Evolutionary conservation across 2,113 vertebrate genomes (phyloP), one percentile per base, ranked within the genome.

Genomic region (Nesoenas mayeri): DNA sequence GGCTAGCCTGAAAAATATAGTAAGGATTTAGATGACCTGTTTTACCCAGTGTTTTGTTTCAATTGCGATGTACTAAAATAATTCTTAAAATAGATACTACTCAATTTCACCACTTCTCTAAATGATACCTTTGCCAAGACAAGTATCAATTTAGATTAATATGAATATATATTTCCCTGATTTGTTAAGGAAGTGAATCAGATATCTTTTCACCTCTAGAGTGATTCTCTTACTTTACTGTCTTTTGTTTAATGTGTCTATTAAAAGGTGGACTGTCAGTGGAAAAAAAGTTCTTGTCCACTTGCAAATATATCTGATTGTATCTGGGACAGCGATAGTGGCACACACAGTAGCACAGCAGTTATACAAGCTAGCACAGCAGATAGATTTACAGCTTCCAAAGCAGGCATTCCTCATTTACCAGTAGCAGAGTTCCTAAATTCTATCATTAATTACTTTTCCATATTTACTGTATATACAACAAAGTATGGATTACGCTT

Each of bases 1-100:
- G 40, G 42, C 81, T 74, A 77, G 58, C 8, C 44, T 80, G 60
- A 70, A 89, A 92, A 85, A 54, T 79, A 34, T 6, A 53, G 18
- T 36, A 36, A 85, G 78, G 28, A 56, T 89, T 85, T 91, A 77
- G 29, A 77, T 88, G 22, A 70, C 74, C 62, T 94, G 58, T 85
- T 91, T 91, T 89, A 82, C 22, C 3, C 38, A 51, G 4, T 70
- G 13, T 36, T 81, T 66, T 72, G 32, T 38, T 94, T 85, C 0
- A 0, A 15, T 24, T 62, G 26, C 69, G 31, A 42, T 88, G 79
- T 74, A 66, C n/a, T 88, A 48, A 82, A 85, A 50, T 25, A 91
- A 64, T 79, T 75, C 25, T 48, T 70, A 85, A 89, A 86, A 88
- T 24, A 84, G 26, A 31, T 81, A 29, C 5, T 38, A 21, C 13